These are phyloP conservation scores for Eurosta solidaginis DNA, from an alignment of 1,140 invertebrate genomes.

Conservation along the genomic window DNA sequence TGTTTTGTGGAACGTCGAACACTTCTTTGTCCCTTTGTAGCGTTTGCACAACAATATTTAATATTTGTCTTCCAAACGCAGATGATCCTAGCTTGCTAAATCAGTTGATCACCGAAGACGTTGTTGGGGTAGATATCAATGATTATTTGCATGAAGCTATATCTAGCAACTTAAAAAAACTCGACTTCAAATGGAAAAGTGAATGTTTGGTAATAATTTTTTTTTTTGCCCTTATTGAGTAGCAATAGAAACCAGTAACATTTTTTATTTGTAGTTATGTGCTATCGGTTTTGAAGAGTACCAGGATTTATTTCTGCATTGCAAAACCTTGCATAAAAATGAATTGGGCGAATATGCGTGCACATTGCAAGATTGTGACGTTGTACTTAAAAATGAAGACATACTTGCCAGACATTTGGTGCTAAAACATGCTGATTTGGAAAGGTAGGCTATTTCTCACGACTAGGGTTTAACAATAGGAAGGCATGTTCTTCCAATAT, in stretches of 20 bases:
- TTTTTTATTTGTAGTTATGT: conserved; percentile 37
- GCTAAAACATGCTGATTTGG: conserved; percentile 45
- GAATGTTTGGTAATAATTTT: not conserved
- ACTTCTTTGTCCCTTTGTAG: too few species aligned
- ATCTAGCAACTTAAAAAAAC: conserved; percentile 45
- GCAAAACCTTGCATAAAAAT: conserved; percentile 31
- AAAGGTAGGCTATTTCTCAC: conserved; percentile 47
- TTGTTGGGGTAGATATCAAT: not conserved
- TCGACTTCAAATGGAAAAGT: conserved; percentile 46
- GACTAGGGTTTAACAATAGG: too few species aligned
- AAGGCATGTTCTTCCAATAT: too few species aligned
- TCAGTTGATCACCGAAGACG: not conserved
- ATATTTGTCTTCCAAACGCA: not conserved
- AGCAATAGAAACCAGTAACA: not conserved
- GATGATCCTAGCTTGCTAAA: not conserved
- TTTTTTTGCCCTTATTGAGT: not conserved
- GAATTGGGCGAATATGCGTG: conserved; percentile 38
- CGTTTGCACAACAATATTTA: not conserved
- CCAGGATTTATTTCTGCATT: conserved; percentile 41
- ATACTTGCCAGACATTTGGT: conserved; percentile 48
- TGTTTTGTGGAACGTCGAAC: too few species aligned
- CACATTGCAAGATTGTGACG: conserved; percentile 40
- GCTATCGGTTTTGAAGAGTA: conserved; percentile 39
- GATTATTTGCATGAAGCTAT: conserved; percentile 45
- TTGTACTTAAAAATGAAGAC: conserved; percentile 35